Conservation (phyloP, 2,797 vertebrate species). For the Gallinago nigripennis region DNA sequence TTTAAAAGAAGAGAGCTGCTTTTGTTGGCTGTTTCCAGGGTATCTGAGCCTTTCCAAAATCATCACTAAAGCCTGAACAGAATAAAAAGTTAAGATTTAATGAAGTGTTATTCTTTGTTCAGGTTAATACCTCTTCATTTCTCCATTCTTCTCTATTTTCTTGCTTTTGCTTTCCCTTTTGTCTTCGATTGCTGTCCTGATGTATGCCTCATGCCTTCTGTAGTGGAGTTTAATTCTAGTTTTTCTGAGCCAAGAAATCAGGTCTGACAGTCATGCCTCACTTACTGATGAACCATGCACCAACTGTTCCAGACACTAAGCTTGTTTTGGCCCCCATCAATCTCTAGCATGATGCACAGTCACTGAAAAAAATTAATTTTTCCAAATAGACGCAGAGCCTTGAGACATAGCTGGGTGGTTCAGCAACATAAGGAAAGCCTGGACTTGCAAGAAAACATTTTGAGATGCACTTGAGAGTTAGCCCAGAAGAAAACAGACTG, state of each 20-base stretch:
- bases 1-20: neutral
- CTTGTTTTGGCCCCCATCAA: neutral
- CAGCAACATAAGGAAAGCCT: neutral
- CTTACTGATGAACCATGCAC: neutral
- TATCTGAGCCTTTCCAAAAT: neutral
- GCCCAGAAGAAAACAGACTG: conserved; percentile 4
- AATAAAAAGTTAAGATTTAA: neutral
- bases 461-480: neutral
- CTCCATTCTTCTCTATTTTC: neutral
- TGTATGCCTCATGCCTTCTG: neutral
- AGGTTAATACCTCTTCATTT: neutral
- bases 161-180: neutral
- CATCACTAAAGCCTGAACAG: neutral
- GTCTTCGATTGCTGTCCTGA: neutral
- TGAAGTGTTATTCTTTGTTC: neutral
- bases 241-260: conserved; percentile 15
- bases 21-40: neutral
- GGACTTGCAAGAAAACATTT: neutral
- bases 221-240: neutral
- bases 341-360: neutral
- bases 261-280: neutral
- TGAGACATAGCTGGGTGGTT: neutral
- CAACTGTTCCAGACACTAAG: neutral
- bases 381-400: neutral
- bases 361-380: neutral